A percentile compares a stretch with the other conserved stretches of the same genome.
phyloP scores from a whole-genome alignment of 2,888 invertebrate species.

The Dasysyrphus tricinctus region DNA sequence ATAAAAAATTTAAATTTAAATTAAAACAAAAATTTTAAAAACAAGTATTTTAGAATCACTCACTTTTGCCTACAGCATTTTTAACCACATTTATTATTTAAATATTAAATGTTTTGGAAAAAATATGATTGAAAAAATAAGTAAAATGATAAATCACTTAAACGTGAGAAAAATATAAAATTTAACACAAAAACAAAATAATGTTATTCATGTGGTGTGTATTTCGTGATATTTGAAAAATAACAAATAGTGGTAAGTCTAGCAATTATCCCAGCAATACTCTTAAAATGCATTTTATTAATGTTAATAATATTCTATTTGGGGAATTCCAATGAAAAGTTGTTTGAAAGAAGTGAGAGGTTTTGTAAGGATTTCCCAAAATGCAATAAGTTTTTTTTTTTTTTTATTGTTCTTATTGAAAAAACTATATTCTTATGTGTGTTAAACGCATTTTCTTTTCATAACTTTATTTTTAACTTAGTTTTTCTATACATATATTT shows the following conservation, averaged over 20 bases:
- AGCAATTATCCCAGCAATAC: slow-evolving; percentile 24
- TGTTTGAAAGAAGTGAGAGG: slow-evolving; percentile 20
- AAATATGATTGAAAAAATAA: slow-evolving; percentile 10
- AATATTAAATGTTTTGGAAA: slow-evolving; percentile 10
- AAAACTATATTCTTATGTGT: slow-evolving; percentile 31
- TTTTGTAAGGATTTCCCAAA: slow-evolving; percentile 48
- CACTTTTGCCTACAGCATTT: slow-evolving; percentile 53
- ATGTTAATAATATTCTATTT: slow-evolving; percentile 7
- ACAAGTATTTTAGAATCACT: slow-evolving; percentile 16
- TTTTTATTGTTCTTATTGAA: slow-evolving; percentile 35
- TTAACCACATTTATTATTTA: slow-evolving; percentile 44
- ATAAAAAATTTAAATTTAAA: background rate
- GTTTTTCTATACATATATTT: slow-evolving; percentile 62
- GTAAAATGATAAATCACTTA: slow-evolving; percentile 30
- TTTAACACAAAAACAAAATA: slow-evolving; percentile 17
- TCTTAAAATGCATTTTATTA: slow-evolving; percentile 29
- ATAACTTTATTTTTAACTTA: slow-evolving; percentile 38
- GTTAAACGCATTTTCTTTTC: slow-evolving; percentile 34
- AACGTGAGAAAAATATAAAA: slow-evolving; percentile 24
- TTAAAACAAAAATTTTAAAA: background rate
- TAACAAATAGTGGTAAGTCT: slow-evolving; percentile 29
- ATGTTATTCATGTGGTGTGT: slow-evolving; percentile 48
- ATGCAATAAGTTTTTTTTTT: slow-evolving; percentile 32
- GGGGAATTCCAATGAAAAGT: slow-evolving; percentile 45
- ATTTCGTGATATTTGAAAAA: slow-evolving; percentile 33